Evolutionary conservation across 2,888 invertebrate species (phyloP).

Genomic region (Eupithecia insigniata): DNA sequence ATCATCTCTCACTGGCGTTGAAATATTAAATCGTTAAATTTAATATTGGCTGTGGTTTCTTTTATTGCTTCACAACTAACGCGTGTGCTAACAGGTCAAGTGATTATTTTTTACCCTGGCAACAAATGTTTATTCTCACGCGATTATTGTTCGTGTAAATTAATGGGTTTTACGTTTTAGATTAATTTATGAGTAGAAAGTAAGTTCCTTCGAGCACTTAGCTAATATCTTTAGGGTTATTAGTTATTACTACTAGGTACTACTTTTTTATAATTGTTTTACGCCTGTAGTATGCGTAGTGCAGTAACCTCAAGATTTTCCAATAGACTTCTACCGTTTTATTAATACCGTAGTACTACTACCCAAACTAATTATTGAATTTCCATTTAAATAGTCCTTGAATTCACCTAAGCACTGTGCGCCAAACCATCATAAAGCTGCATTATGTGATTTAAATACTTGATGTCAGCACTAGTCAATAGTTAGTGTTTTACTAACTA

Average conservation of each 20-base stretch:
- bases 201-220: constrained; percentile 24
- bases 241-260: not conserved
- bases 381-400: not conserved
- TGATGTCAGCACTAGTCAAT: constrained; percentile 28
- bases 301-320: not conserved
- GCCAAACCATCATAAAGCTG: constrained; percentile 7
- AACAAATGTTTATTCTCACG: constrained; percentile 80
- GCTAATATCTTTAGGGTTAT: constrained; percentile 45
- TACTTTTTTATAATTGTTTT: not conserved
- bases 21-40: constrained; percentile 83
- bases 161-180: constrained; percentile 59
- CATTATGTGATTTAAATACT: not conserved
- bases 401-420: not conserved
- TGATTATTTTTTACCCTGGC: constrained; percentile 71
- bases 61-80: constrained; percentile 80
- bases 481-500: constrained; percentile 22
- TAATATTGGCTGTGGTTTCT: constrained; percentile 81
- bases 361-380: not conserved
- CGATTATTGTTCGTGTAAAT: constrained; percentile 72
- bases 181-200: constrained; percentile 64
- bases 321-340: not conserved
- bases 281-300: not conserved
- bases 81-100: constrained; percentile 73
- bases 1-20: constrained; percentile 65
- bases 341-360: not conserved